A percentile compares a stretch with the other conserved stretches of the same genome.
Evolutionary conservation across 2,113 vertebrate species (phyloP).

Genomic region (Myotis lucifugus): DNA sequence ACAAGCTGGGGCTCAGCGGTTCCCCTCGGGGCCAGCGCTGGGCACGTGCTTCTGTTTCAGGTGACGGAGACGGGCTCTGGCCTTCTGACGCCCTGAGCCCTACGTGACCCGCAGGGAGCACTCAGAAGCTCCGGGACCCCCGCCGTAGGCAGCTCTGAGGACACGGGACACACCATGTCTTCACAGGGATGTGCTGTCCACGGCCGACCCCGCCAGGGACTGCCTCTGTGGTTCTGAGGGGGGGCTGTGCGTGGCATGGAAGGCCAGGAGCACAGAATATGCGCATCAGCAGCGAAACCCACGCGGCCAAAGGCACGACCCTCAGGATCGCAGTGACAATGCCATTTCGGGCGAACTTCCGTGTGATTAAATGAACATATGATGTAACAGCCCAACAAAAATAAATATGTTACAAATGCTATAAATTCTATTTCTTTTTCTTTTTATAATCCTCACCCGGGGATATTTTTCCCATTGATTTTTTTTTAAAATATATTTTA

Average conservation of each 20-base stretch:
- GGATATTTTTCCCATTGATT: no score
- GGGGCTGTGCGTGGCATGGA: constrained; percentile 27
- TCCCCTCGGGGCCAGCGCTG: constrained; percentile 52
- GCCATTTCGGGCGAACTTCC: constrained; percentile 33
- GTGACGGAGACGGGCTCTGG: not conserved
- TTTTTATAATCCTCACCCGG: no score
- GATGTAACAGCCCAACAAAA: not conserved
- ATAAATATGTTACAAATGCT: constrained; percentile 39
- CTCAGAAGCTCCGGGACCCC: constrained; percentile 15
- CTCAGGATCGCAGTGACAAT: constrained; percentile 49
- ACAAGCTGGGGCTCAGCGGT: constrained; percentile 43
- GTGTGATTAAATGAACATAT: constrained; percentile 47
- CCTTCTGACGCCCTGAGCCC: not conserved
- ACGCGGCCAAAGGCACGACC: constrained; percentile 19
- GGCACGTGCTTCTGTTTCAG: constrained; percentile 35
- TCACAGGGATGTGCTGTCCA: constrained; percentile 4
- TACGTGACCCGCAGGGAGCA: not conserved
- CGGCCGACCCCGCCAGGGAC: not conserved
- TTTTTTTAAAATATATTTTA: no score
- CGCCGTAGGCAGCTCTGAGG: constrained; percentile 24
- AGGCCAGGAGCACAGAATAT: constrained; percentile 45
- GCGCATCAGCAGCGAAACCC: constrained; percentile 38
- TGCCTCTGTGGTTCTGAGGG: not conserved
- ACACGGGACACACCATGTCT: constrained; percentile 38
- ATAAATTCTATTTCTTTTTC: constrained; percentile 35